Evolutionary conservation across 1,140 invertebrate species (phyloP).

Genomic region (Ptiloglossa arizonensis): DNA sequence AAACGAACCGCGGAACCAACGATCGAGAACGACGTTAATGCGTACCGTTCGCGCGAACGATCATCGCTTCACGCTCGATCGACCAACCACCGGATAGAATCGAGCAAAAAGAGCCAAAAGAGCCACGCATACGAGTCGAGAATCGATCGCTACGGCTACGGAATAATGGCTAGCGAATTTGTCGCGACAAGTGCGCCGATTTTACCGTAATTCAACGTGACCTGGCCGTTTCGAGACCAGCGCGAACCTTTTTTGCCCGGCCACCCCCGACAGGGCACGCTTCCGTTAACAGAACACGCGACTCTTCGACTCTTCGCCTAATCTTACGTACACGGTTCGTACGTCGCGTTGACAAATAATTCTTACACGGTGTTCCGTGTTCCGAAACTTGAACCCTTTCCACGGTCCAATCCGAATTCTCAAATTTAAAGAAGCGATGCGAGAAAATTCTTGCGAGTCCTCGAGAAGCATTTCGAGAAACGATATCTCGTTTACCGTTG

Average conservation of each 20-base stretch:
- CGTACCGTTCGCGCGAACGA: not conserved
- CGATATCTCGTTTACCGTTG: too few relatives aligned
- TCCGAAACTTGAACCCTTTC: too few relatives aligned
- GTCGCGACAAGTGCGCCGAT: slow-evolving; percentile 25
- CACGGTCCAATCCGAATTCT: too few relatives aligned
- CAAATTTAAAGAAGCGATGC: too few relatives aligned
- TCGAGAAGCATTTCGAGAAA: too few relatives aligned
- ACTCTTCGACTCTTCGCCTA: not conserved
- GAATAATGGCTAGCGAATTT: slow-evolving; percentile 6
- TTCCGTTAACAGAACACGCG: not conserved
- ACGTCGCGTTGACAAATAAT: too few relatives aligned
- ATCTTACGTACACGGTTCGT: too few relatives aligned
- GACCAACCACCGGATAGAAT: not conserved
- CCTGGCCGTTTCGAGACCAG: not conserved
- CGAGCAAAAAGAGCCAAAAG: not conserved
- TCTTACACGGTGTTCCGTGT: too few relatives aligned
- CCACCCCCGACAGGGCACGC: slow-evolving; percentile 2
- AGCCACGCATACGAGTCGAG: not conserved
- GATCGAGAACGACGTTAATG: not conserved
- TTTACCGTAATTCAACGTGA: slow-evolving; percentile 59
- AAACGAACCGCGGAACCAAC: not conserved
- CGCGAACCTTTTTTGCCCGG: slow-evolving; percentile 22
- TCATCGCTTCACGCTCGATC: not conserved
- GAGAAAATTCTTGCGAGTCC: too few relatives aligned
- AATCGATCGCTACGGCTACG: not conserved